Percentiles rank a stretch among this genome's conserved stretches.
These are phyloP conservation scores for Lasiommata megera DNA, from an alignment of 2,888 invertebrate genomes.

Conservation along the genomic window DNA sequence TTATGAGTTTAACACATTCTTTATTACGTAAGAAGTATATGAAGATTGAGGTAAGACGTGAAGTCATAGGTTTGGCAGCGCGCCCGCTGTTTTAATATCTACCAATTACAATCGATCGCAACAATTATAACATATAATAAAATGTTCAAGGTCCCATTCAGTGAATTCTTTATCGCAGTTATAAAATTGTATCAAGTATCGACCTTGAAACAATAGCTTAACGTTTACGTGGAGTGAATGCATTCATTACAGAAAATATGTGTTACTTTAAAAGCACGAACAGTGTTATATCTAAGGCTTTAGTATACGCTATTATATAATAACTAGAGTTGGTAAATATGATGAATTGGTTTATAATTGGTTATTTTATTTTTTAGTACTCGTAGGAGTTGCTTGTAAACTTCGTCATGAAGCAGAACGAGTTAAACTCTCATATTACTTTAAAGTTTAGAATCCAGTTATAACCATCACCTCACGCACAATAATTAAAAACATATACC, in stretches of 20 bases:
- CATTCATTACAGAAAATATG: background rate
- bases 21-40: constrained; percentile 7
- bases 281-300: too few species aligned
- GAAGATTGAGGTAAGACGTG: constrained; percentile 12
- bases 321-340: too few species aligned
- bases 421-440: too few species aligned
- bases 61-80: constrained; percentile 12
- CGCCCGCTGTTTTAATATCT: constrained; percentile 22
- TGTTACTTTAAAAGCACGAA: background rate
- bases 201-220: constrained; percentile 24
- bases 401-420: too few species aligned
- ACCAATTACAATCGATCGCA: constrained; percentile 29
- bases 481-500: too few species aligned
- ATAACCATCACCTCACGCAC: too few species aligned
- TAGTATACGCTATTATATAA: too few species aligned
- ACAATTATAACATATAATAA: constrained; percentile 33
- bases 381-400: too few species aligned
- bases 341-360: too few species aligned
- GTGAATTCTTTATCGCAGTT: constrained; percentile 31
- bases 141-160: constrained; percentile 36
- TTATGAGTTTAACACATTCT: background rate
- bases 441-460: too few species aligned
- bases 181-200: constrained; percentile 31
- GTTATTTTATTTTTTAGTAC: too few species aligned
- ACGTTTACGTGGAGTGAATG: constrained; percentile 4